phyloP scores from a whole-genome alignment of 2,888 invertebrate genomes.

The Drosophila mimetica region DNA sequence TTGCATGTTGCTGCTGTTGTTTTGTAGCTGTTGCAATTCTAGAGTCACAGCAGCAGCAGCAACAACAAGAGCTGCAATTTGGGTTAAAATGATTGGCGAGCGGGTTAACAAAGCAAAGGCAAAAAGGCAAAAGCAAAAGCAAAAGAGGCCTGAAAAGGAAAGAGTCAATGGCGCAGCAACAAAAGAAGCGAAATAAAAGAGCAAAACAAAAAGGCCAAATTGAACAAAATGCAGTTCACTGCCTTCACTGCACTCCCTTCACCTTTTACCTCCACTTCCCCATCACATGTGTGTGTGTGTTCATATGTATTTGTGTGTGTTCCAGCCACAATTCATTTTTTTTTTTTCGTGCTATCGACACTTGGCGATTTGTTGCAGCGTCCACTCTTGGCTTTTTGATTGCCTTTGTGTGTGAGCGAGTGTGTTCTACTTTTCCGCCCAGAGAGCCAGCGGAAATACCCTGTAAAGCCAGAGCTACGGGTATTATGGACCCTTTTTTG shows the following conservation, averaged over 20 bases:
- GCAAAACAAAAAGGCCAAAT: slow-evolving; percentile 64
- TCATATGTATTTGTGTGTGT: slow-evolving; percentile 3
- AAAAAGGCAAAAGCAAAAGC: slow-evolving; percentile 16
- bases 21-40: slow-evolving; percentile 42
- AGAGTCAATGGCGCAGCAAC: slow-evolving; percentile 57
- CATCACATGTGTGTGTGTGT: slow-evolving; percentile 12
- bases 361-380: slow-evolving; percentile 67
- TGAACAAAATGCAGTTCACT: slow-evolving; percentile 45
- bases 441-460: slow-evolving; percentile 16
- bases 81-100: slow-evolving; percentile 69
- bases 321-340: slow-evolving; percentile 52
- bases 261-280: neutral
- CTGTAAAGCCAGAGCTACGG: neutral
- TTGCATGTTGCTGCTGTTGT: slow-evolving; percentile 4
- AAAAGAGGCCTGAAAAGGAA: slow-evolving; percentile 35
- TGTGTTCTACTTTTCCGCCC: slow-evolving; percentile 32
- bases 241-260: slow-evolving; percentile 20
- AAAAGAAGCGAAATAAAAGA: slow-evolving; percentile 58
- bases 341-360: slow-evolving; percentile 59
- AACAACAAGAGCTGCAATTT: slow-evolving; percentile 61
- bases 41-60: slow-evolving; percentile 44
- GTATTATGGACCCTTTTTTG: neutral
- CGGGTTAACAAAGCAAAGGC: slow-evolving; percentile 44
- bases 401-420: slow-evolving; percentile 35
- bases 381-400: slow-evolving; percentile 43